Base-by-base conservation (phyloP, 2,888 invertebrate species). In the Papilio elwesi region DNA sequence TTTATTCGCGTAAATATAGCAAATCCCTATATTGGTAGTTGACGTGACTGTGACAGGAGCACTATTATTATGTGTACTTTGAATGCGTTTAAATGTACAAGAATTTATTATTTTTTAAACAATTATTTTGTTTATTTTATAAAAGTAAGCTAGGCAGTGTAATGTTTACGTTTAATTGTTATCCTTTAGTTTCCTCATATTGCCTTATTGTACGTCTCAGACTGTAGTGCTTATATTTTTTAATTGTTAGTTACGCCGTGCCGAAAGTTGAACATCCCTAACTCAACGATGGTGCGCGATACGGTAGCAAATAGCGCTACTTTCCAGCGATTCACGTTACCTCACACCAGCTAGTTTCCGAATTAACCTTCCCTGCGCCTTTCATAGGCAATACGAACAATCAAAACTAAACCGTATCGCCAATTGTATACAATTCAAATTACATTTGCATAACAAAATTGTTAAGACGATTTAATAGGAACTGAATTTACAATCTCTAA, bases 261-360 rank as follows among this genome's bases (percentile, higher is more conserved):
- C 78, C 80, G 80, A 85, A 78, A 71, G 89, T 89, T 88, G 76
- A 48, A 48, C 68, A 79, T 79, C 82, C 77, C 89, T 89, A 88
- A 76, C 75, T 76, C 68, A 71, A 83, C 85, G 91, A 93, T 93
- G 90, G 92, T 90, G 93, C 91, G 87, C 92, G 92, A 93, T 93
- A 92, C 91, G 88, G 91, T 90, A 93, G 92, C 93, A 92, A 93
- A 92, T 93, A 92, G 91, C 87, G 87, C 90, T 88, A 91, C 92
- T 91, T 92, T 91, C 88, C 88, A 89, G 90, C 89, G 85, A 90
- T 87, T 87, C 89, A 89, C 87, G 84, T 87, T 88, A 89, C 89
- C 90, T 91, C 90, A 91, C 91, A 92, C 91, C 89, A 89, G 82
- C 84, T 83, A 84, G 80, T 80, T 81, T 79, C 78, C 78, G 79